These are phyloP conservation scores for Channa maculata DNA, from an alignment of 2,113 vertebrate genomes.

Conservation along the genomic window DNA sequence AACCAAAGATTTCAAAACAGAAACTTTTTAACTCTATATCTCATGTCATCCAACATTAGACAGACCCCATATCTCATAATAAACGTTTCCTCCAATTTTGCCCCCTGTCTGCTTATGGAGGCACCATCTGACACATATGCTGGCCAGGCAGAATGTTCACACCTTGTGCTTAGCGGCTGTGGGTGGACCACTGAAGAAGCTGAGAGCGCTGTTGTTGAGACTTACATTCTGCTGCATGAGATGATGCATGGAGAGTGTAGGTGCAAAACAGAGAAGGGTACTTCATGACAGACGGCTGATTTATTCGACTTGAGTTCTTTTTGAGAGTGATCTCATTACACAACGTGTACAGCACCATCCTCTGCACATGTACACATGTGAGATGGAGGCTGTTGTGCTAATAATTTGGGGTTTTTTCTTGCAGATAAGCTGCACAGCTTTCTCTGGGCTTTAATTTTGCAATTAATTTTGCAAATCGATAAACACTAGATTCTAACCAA, in stretches of 20 bases:
- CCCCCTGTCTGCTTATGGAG: conserved; percentile 28
- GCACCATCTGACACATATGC: conserved; percentile 42
- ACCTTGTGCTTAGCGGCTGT: conserved; percentile 28
- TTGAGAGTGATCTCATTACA: conserved; percentile 14
- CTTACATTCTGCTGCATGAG: background rate
- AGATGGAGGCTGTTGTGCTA: conserved; percentile 30
- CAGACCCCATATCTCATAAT: background rate
- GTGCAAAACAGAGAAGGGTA: conserved; percentile 20
- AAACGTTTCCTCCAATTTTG: background rate
- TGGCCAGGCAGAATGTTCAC: conserved; percentile 43
- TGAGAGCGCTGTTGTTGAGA: background rate
- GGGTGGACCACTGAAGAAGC: conserved; percentile 23
- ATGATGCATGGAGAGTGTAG: conserved; percentile 8
- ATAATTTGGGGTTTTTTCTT: background rate
- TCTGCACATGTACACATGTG: conserved; percentile 19
- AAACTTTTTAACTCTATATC: background rate
- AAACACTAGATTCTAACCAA: background rate
- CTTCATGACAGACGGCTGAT: conserved; percentile 7
- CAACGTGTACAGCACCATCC: conserved; percentile 36
- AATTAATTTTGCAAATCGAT: background rate
- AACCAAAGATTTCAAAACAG: background rate
- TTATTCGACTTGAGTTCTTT: background rate
- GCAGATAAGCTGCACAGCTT: background rate
- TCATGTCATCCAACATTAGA: background rate
- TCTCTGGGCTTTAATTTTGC: background rate